Base-by-base conservation (phyloP, 2,113 vertebrate genomes). In the Hyla sarda region DNA sequence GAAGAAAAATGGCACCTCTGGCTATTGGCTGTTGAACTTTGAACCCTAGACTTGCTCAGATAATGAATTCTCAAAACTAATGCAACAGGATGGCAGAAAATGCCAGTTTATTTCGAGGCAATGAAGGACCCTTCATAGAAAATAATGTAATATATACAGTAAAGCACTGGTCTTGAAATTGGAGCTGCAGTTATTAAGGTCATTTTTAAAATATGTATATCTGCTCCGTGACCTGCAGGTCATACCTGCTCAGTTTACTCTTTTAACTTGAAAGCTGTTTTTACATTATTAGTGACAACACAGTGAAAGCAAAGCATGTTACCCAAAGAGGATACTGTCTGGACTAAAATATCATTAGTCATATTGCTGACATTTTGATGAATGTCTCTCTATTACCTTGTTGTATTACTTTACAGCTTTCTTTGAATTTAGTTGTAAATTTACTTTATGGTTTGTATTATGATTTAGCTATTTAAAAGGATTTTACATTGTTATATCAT, bases 11-110 rank as follows among this genome's bases (percentile, higher is more conserved):
- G 32, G 54, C 54, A 69, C 84, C 84, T 86, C 48, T 80, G 84
- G 84, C 84, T 80, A 86, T 80, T 74, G 62, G 75, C 41, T 72
- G 75, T 86, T 86, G 84, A 86, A 86, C 84, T 86, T 56, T 86
- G 76, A 86, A 79, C 84, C 62, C 60, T 14, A 56, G 67, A 86
- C 34, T 72, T 78, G 75, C 65, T 80, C 76, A 52, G 21, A 69
- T 86, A 86, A 86, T 86, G 84, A 72, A 78, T 86, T 86, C 79
- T 78, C 50, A 58, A 86, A 86, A 47, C 48, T 86, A 79, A 30
- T 65, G 25, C 71, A 69, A 80, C 62, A 72, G 71, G 65, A 65
- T 48, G n/a, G 32, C 48, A 79, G 76, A 69, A 71, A 67, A 54
- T 34, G 45, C 58, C 21, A 54, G 30, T 67, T 47, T 73, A 32